These are phyloP conservation scores for Rhinella marina DNA, from an alignment of 2,797 vertebrate genomes.

Conservation along the genomic window DNA sequence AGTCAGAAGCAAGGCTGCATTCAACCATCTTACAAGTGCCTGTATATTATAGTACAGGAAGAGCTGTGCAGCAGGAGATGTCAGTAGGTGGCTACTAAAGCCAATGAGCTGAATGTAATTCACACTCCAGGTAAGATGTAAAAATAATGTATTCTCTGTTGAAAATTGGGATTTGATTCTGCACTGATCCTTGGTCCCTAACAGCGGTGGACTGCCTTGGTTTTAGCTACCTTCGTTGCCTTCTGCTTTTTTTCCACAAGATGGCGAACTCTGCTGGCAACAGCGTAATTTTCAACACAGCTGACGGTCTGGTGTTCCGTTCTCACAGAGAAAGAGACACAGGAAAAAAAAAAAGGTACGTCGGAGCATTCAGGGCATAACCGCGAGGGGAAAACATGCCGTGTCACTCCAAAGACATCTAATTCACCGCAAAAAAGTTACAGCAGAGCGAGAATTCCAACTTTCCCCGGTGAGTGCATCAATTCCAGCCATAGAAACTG, in stretches of 20 bases:
- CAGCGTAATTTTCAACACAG: slow-evolving; percentile 33
- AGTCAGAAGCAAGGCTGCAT: too few species aligned
- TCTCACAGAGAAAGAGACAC: slow-evolving; percentile 24
- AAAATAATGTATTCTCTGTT: too few species aligned
- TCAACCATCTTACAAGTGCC: too few species aligned
- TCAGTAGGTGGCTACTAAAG: too few species aligned
- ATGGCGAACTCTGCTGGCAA: slow-evolving; percentile 41
- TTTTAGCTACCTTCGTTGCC: background rate
- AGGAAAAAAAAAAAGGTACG: slow-evolving; percentile 25
- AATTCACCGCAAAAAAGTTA: slow-evolving; percentile 10
- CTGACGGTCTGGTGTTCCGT: slow-evolving; percentile 50
- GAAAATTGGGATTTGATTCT: too few species aligned
- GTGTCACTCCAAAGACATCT: too few species aligned
- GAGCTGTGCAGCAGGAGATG: too few species aligned
- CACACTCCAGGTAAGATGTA: too few species aligned
- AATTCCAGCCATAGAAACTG: background rate
- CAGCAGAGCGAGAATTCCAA: background rate
- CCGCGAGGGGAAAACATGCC: background rate
- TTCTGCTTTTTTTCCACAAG: slow-evolving; percentile 32
- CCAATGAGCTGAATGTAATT: too few species aligned
- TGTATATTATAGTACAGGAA: too few species aligned
- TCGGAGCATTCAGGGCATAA: background rate
- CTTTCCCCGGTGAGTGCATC: background rate
- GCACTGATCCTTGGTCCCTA: too few species aligned
- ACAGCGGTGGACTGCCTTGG: background rate